Conservation (phyloP, 2,113 vertebrate species). For the Pontoporia blainvillei region DNA sequence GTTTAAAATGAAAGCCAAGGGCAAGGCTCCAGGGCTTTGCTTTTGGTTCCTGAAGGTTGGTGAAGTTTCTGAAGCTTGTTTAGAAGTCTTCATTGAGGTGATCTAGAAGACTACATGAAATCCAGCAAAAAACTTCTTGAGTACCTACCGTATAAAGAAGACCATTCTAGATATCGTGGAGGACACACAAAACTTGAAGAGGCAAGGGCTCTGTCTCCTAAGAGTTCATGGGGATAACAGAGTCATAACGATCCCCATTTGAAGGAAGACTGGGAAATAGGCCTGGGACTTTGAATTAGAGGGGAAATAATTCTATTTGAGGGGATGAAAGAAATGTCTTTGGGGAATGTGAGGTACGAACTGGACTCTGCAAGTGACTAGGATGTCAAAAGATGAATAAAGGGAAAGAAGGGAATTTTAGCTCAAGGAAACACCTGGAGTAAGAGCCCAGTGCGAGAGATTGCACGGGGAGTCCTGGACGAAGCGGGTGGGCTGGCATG, state of each 20-base stretch:
- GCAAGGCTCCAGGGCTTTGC: background rate
- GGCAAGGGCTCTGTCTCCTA: background rate
- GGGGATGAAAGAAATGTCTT: background rate
- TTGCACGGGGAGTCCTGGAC: background rate
- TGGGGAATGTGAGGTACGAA: background rate
- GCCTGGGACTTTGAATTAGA: background rate
- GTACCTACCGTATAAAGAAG: background rate
- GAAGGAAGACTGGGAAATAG: background rate
- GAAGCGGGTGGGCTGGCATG: accelerated
- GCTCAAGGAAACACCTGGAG: background rate
- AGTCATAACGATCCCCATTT: background rate
- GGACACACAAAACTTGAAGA: background rate
- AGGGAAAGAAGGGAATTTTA: background rate
- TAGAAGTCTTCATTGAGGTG: background rate
- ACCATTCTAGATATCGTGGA: background rate
- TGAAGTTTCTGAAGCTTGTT: background rate
- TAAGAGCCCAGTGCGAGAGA: background rate
- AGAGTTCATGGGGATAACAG: background rate
- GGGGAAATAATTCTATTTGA: background rate
- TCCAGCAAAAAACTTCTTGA: background rate
- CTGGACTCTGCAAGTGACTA: background rate
- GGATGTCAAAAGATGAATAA: background rate
- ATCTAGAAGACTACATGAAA: background rate
- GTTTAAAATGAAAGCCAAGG: background rate
- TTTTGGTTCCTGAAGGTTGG: background rate